Base-by-base conservation (phyloP, 2,113 vertebrate genomes). In the Eurystomus gularis region DNA sequence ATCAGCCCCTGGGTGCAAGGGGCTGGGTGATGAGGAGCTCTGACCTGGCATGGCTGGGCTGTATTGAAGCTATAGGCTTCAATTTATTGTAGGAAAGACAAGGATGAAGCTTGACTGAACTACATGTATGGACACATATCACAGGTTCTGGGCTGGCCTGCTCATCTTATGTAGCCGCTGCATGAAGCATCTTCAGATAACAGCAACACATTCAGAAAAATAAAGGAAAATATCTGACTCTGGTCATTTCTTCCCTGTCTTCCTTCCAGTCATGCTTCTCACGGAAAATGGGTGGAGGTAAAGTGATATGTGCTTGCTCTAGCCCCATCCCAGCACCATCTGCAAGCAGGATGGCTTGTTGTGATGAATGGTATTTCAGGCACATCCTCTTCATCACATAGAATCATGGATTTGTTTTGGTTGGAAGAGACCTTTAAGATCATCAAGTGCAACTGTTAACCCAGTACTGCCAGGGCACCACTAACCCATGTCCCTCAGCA, bases 101-200 rank as follows among this genome's bases (percentile, higher is more conserved):
- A 52, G 57, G 15, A 70, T 0, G 28, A 33, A 42, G 49, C 18
- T 37, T 20, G 19, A 17, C 10, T 8, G 35, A 49, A 16, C 54
- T 35, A 4, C 1, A 1, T 4, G 16, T 26, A 10, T 6, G 46
- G 39, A 33, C 21, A 7, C 40, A 7, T 10, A 7, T 11, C 20
- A 6, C 35, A 8, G 13, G 40, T 7, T 42, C 37, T 29, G 26
- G 42, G 35, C 23, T 10, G 31, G 26, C 17, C 66, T 7, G 25
- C 55, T 49, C 5, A 0, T 17, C 70, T 42, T 4, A 1, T 9
- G 26, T 12, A 11, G 17, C 7, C 9, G 37, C 55, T 51, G 35
- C 40, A 3, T 29, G 48, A n/a, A 57, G 33, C 33, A 15, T 26
- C 37, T 31, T 24, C 11, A 7, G 26, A 16, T 39, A 39, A 64